These are phyloP conservation scores for Zaprionus vittiger DNA, from an alignment of 1,140 invertebrate species.

Conservation along the genomic window DNA sequence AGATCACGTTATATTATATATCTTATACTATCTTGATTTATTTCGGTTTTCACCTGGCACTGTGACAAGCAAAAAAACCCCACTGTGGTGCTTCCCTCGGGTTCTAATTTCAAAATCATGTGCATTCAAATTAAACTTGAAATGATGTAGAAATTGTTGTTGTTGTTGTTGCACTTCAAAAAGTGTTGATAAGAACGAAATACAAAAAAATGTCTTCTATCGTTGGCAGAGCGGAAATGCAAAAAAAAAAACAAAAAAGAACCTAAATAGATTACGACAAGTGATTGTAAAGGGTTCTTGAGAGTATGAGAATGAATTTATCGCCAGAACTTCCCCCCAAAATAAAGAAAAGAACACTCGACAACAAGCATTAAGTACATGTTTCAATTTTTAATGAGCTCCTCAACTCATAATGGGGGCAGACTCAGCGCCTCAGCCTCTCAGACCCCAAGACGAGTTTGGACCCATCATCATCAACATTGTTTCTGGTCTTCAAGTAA, in stretches of 20 bases:
- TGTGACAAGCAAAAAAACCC: constrained; percentile 40
- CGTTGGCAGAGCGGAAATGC: constrained; percentile 32
- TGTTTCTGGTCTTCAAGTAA: constrained; percentile 11
- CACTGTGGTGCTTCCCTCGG: not conserved
- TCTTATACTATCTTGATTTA: constrained; percentile 23
- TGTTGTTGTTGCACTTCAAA: constrained; percentile 3
- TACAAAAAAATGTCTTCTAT: constrained; percentile 14
- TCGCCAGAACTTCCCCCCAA: constrained; percentile 15
- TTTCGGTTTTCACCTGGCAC: constrained; percentile 69
- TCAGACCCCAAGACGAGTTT: not conserved
- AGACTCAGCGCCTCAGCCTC: too few species aligned
- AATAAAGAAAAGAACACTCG: not conserved
- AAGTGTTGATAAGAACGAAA: constrained; percentile 16
- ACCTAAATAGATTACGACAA: constrained; percentile 26
- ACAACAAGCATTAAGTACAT: constrained; percentile 7
- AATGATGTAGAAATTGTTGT: not conserved
- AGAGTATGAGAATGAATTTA: constrained; percentile 17
- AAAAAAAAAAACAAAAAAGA: constrained; percentile 13
- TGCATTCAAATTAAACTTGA: constrained; percentile 17
- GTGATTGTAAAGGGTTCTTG: constrained; percentile 9
- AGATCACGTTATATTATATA: constrained; percentile 39
- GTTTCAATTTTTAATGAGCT: constrained; percentile 19
- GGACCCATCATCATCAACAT: not conserved
- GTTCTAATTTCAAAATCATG: constrained; percentile 38
- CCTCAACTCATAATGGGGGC: constrained; percentile 8